These are phyloP conservation scores for Brachyptera putata DNA, from an alignment of 2,888 invertebrate genomes.

Conservation along the genomic window DNA sequence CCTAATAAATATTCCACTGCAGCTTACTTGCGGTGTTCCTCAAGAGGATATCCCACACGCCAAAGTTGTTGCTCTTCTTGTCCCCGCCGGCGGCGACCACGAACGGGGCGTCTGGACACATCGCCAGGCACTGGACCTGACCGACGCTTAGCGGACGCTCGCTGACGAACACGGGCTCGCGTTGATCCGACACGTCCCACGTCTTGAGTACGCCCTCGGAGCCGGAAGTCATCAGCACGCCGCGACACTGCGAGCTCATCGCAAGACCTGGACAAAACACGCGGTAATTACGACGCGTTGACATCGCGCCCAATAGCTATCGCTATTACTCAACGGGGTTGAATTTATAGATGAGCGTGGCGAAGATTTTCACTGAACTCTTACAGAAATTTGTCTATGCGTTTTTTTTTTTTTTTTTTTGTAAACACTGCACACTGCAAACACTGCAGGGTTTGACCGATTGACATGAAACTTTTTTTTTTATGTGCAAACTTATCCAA, in stretches of 20 bases:
- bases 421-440: too few relatives aligned
- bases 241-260: slow-evolving; percentile 66
- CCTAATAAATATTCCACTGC: too few relatives aligned
- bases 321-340: neutral
- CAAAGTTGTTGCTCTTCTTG: slow-evolving; percentile 69
- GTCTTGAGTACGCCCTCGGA: slow-evolving; percentile 78
- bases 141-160: slow-evolving; percentile 64
- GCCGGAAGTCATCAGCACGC: slow-evolving; percentile 72
- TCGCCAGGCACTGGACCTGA: slow-evolving; percentile 64
- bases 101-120: slow-evolving; percentile 78
- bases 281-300: too few relatives aligned
- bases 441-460: too few relatives aligned
- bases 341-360: neutral
- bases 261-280: slow-evolving; percentile 59
- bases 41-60: slow-evolving; percentile 58
- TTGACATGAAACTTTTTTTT: too few relatives aligned
- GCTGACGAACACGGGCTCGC: slow-evolving; percentile 44
- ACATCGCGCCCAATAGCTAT: neutral
- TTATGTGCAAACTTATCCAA: too few relatives aligned
- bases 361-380: too few relatives aligned
- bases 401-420: too few relatives aligned
- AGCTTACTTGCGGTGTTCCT: slow-evolving; percentile 56
- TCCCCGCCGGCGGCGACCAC: slow-evolving; percentile 82
- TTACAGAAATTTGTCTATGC: too few relatives aligned
- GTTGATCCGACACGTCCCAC: slow-evolving; percentile 61